phyloP scores from a whole-genome alignment of 2,888 invertebrate genomes.

The Lottia scabra region DNA sequence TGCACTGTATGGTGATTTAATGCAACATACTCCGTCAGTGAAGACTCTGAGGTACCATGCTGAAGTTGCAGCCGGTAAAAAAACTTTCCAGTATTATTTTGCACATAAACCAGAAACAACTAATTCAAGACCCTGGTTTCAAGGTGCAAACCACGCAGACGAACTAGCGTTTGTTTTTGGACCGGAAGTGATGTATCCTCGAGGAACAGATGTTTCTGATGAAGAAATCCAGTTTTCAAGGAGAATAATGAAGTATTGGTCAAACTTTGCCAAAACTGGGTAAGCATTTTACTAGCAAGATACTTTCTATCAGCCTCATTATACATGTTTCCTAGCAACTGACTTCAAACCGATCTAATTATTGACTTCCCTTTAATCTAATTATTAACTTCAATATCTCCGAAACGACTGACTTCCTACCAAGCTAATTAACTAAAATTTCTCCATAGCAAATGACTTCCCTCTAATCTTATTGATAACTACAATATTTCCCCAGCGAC shows the following conservation, averaged over 20 bases:
- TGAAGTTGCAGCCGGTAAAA: not conserved
- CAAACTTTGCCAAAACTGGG: conserved; percentile 95
- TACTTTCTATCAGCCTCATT: no score
- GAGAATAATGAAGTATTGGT: conserved; percentile 92
- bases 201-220: not conserved
- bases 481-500: no score
- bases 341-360: no score
- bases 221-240: conserved; percentile 83
- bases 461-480: no score
- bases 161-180: conserved; percentile 55
- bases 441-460: no score
- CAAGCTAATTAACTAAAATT: no score
- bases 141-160: conserved; percentile 21
- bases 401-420: no score
- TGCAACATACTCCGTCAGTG: conserved; percentile 22
- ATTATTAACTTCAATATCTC: no score
- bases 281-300: conserved; percentile 71
- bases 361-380: no score
- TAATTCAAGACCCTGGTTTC: conserved; percentile 17
- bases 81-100: conserved; percentile 23
- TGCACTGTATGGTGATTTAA: conserved; percentile 28
- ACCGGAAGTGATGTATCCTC: conserved; percentile 54
- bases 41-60: conserved; percentile 13
- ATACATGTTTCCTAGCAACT: no score
- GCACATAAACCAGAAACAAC: conserved; percentile 2